Base-by-base conservation (phyloP, 2,888 invertebrate genomes). In the Tenthredo scrophulariae region DNA sequence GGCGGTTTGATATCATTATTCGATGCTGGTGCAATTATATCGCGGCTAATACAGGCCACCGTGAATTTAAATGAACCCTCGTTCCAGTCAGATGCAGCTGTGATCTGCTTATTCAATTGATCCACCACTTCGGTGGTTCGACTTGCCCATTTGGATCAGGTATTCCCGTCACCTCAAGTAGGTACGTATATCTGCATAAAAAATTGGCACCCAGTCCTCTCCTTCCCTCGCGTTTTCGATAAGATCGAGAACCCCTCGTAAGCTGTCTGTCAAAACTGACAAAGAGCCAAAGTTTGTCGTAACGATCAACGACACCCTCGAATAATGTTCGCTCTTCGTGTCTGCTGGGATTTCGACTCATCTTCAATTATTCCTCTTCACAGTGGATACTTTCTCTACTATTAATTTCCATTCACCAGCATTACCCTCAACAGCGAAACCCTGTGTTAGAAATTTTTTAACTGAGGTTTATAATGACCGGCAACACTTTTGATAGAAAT, bases 1-100 rank as follows among this genome's bases (percentile, higher is more conserved):
- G 10, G 10, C 40, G 43, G 72, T 74, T 13, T 62, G 88, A 90
- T 90, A 90, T 89, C 87, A 90, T 90, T 90, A 88, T 85, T 86
- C 88, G 86, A 88, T 89, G 72, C 79, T 18, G 18, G 50, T 15
- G 26, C 9, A n/a, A 74, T 43, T 58, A 33, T 58, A 77, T 77
- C 62, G 62, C 54, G n/a, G 46, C 43, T n/a, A 22, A 75, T 75
- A 10, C n/a, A 4, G 33, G 15, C 33, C 15, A 54, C 10, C 1
- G 77, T 29, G 18, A 37, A 77, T 77, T 43, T n/a, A 54, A 77
- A 77, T 33, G 77, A 77, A 54, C 33, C n/a, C 54, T 46, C 54
- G 29, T 46, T 77, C 50, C 18, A 77, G 37, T 77, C 33, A 77
- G 29, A 77, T 54, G 29, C 77, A 75, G 75, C 75, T 43, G 75